phyloP scores from a whole-genome alignment of 2,113 vertebrate genomes.

The Xenopus laevis region DNA sequence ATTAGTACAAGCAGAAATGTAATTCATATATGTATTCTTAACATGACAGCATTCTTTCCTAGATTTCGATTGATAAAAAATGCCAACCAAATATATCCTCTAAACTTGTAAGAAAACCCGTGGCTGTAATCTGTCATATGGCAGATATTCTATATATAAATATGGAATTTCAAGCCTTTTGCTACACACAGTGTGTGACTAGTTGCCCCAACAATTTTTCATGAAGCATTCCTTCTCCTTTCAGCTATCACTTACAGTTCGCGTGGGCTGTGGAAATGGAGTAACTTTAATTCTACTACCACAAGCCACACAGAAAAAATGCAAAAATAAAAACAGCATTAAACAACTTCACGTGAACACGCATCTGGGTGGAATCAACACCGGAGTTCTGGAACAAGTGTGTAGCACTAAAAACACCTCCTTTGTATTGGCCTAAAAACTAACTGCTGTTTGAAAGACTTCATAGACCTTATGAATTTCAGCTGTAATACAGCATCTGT shows the following conservation, averaged over 20 bases:
- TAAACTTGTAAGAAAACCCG: conserved; percentile 46
- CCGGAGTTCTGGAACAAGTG: no score
- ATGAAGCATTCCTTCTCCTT: conserved; percentile 34
- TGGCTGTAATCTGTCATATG: conserved; percentile 24
- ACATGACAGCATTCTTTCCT: conserved; percentile 40
- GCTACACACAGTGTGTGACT: conserved; percentile 41
- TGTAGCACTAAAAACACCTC: conserved; percentile 9
- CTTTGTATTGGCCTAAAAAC: conserved; percentile 50
- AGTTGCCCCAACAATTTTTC: conserved; percentile 46
- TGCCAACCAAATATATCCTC: conserved; percentile 42
- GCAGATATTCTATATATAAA: conserved; percentile 40
- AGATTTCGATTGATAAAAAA: conserved; percentile 41
- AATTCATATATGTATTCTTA: conserved; percentile 21
- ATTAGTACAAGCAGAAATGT: conserved; percentile 28
- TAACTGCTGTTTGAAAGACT: conserved; percentile 54
- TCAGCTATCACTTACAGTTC: conserved; percentile 37
- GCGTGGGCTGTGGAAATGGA: conserved; percentile 17
- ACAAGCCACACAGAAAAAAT: not conserved
- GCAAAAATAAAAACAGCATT: not conserved
- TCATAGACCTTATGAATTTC: conserved; percentile 68
- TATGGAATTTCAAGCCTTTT: conserved; percentile 51
- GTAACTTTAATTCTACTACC: conserved; percentile 2
- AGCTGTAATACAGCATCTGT: conserved; percentile 83
- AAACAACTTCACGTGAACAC: not conserved
- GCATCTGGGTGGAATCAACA: not conserved